Evolutionary conservation across 2,888 invertebrate species (phyloP).

Genomic region (Autographa pulchrina): DNA sequence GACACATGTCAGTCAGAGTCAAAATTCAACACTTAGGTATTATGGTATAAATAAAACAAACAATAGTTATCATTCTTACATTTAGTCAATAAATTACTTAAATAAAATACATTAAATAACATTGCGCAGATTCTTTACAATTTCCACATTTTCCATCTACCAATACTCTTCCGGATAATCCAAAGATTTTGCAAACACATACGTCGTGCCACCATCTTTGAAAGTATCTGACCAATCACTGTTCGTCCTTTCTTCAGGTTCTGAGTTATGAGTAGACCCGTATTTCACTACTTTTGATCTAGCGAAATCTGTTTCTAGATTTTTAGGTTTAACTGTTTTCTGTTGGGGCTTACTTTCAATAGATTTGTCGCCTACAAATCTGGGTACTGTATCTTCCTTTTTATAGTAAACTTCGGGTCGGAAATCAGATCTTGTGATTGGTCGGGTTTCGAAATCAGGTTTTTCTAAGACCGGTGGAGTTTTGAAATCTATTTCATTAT

Average conservation of each 20-base stretch:
- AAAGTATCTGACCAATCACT: constrained; percentile 23
- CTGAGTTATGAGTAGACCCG: constrained; percentile 38
- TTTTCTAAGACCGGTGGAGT: constrained; percentile 72
- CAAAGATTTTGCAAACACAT: constrained; percentile 66
- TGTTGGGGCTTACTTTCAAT: constrained; percentile 51
- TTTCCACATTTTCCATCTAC: background rate
- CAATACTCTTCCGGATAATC: constrained; percentile 40
- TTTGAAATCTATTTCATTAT: constrained; percentile 61
- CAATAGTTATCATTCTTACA: background rate
- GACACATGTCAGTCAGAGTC: too few relatives aligned
- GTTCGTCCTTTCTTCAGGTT: constrained; percentile 18
- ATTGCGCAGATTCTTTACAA: background rate
- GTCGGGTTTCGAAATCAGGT: constrained; percentile 77
- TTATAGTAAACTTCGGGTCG: constrained; percentile 38
- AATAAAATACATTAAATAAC: background rate
- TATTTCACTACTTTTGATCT: constrained; percentile 80
- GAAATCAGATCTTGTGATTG: constrained; percentile 62
- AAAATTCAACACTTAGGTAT: too few relatives aligned
- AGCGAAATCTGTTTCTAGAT: constrained; percentile 77
- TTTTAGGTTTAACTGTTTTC: constrained; percentile 27
- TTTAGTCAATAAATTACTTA: background rate
- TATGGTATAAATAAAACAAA: background rate
- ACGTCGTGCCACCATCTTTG: constrained; percentile 47
- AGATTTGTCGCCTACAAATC: constrained; percentile 50
- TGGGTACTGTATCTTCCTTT: constrained; percentile 20